Evolutionary conservation across 2,113 vertebrate species (phyloP).

Genomic region (Centropus unirufus): DNA sequence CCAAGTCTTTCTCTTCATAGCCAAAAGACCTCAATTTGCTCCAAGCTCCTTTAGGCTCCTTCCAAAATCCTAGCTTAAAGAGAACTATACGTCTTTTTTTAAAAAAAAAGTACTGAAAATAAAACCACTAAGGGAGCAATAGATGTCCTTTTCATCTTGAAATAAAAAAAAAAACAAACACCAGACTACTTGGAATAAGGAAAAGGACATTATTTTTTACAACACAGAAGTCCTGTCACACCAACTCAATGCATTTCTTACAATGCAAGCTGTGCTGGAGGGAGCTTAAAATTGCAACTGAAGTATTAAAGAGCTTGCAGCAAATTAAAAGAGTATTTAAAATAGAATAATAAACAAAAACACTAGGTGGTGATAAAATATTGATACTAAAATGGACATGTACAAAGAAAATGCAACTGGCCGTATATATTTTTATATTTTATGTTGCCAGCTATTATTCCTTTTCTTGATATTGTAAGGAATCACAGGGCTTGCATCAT

Average conservation of each 20-base stretch:
- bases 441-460: background rate
- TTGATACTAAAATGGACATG: background rate
- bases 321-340: background rate
- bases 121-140: background rate
- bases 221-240: background rate
- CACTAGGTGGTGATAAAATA: background rate
- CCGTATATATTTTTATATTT: background rate
- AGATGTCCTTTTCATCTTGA: background rate
- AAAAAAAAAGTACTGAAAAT: background rate
- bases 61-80: background rate
- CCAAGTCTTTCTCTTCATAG: background rate
- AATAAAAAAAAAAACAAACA: background rate
- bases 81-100: background rate
- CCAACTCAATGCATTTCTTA: background rate
- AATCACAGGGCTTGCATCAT: background rate
- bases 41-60: background rate
- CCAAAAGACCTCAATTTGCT: background rate
- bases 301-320: background rate
- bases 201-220: background rate
- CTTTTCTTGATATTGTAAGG: background rate
- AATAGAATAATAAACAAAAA: background rate
- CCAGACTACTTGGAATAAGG: background rate
- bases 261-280: background rate
- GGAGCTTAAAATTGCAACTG: background rate
- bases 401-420: background rate